Percentiles rank a stretch among this genome's conserved stretches.
phyloP scores from a whole-genome alignment of 1,140 invertebrate genomes.

The Drosophila equinoxialis region DNA sequence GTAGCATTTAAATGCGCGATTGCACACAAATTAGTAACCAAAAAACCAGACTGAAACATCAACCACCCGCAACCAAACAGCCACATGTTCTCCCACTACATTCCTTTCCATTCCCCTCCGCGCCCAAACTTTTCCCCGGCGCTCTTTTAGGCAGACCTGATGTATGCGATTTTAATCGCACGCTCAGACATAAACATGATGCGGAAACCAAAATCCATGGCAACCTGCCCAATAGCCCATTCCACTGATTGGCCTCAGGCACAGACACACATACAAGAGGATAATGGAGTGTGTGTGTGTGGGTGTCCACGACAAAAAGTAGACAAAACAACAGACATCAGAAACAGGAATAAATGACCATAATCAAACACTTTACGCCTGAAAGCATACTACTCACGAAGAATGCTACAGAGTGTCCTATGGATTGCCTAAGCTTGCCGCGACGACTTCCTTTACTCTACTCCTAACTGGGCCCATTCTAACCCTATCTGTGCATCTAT shows the following conservation, averaged over 20 bases:
- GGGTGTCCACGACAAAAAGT: constrained; percentile 33
- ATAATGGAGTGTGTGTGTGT: constrained; percentile 45
- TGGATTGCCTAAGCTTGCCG: constrained; percentile 38
- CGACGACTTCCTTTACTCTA: neutral
- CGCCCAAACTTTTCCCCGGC: neutral
- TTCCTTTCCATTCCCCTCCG: neutral
- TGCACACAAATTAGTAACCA: constrained; percentile 72
- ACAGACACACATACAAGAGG: constrained; percentile 42
- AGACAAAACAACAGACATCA: constrained; percentile 48
- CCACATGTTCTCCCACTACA: neutral
- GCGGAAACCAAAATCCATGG: constrained; percentile 66
- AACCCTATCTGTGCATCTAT: constrained; percentile 60
- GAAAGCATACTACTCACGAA: constrained; percentile 57
- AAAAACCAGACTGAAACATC: constrained; percentile 45
- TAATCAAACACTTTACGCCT: constrained; percentile 80
- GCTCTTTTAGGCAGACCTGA: constrained; percentile 47
- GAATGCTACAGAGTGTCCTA: constrained; percentile 35
- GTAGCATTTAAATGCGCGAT: constrained; percentile 68
- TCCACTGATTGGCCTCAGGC: constrained; percentile 3
- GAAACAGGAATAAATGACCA: constrained; percentile 69
- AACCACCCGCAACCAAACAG: neutral
- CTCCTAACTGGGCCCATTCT: neutral
- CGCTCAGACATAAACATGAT: constrained; percentile 72
- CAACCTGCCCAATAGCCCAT: constrained; percentile 34
- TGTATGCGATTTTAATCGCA: constrained; percentile 76